A percentile compares a stretch with the other conserved stretches of the same genome.
Evolutionary conservation across 2,113 vertebrate genomes (phyloP).

Genomic region (cattle (Bos taurus)): DNA sequence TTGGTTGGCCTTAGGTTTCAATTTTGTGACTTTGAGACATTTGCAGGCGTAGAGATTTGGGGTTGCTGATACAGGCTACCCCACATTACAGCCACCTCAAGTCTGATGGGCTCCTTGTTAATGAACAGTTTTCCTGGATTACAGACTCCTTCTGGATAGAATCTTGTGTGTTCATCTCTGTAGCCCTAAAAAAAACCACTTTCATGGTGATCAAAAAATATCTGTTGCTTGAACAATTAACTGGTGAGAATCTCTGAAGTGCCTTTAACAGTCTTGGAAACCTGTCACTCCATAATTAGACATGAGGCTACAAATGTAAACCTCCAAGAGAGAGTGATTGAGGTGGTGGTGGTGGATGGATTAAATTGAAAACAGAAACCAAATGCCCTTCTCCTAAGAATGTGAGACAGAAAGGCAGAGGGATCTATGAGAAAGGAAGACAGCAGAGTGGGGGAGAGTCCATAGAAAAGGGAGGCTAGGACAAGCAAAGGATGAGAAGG

Average conservation of each 20-base stretch:
- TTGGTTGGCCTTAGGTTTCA: neutral
- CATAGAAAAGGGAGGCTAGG: neutral
- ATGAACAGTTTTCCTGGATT: neutral
- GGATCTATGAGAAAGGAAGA: neutral
- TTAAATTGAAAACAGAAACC: neutral
- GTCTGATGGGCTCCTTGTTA: neutral
- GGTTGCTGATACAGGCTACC: neutral
- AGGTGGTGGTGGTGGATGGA: neutral
- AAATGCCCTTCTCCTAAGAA: neutral
- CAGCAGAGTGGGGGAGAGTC: neutral
- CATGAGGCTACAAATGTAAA: neutral
- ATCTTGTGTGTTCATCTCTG: neutral
- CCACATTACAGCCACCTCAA: neutral
- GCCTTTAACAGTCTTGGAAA: neutral
- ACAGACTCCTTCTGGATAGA: neutral
- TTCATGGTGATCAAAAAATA: neutral
- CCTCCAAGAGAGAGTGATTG: neutral
- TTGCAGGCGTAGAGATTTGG: neutral
- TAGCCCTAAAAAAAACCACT: neutral
- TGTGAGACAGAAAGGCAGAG: neutral
- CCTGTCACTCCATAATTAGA: neutral
- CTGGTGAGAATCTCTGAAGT: neutral
- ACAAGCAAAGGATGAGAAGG: neutral
- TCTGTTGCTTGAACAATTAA: neutral
- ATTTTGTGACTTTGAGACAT: neutral